Evolutionary conservation across 2,888 invertebrate species (phyloP), one percentile per base, ranked within the genome.

Genomic region (Eilema caniola): DNA sequence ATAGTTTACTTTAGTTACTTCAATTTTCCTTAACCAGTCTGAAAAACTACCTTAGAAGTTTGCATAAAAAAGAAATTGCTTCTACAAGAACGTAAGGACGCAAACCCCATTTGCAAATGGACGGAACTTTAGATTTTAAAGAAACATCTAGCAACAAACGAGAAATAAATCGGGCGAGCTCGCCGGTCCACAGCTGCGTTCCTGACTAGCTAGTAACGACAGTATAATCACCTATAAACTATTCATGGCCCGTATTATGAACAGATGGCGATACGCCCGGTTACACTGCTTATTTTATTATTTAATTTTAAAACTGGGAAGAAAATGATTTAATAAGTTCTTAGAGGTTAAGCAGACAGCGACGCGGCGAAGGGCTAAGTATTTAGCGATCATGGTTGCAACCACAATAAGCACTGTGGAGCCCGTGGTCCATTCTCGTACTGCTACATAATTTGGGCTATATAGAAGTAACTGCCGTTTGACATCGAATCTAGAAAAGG

Each of bases 141-240:
- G 71, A 68, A 68, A 71, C 64, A 68, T 71, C 24, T 25, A 53
- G 59, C 63, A 56, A 66, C 65, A 69, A 72, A 71, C 57, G 68
- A 24, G 47, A 66, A 62, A 72, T 68, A 72, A 72, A 69, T 72
- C 66, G 66, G 33, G 62, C 25, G 62, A 47, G 24, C 57, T 62
- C 41, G 24, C 37, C 37, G 61, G 64, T 67, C 56, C 62, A 62
- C 82, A 82, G 78, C 78, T 82, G 82, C 47, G 71, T 70, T 59
- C 65, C 66, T 31, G 31, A 65, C 57, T 63, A 72, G 62, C 73
- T 65, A 69, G 75, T 72, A 82, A 76, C 76, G 76, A 75, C 69
- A 73, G 66, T 76, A 81, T 82, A 81, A 81, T 78, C 74, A 73
- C 67, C 74, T 73, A 78, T 81, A 82, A 81, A 82, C 75, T 81